Evolutionary conservation across 2,113 vertebrate species (phyloP), one percentile per base, ranked within the genome.

Genomic region (Jaculus jaculus): DNA sequence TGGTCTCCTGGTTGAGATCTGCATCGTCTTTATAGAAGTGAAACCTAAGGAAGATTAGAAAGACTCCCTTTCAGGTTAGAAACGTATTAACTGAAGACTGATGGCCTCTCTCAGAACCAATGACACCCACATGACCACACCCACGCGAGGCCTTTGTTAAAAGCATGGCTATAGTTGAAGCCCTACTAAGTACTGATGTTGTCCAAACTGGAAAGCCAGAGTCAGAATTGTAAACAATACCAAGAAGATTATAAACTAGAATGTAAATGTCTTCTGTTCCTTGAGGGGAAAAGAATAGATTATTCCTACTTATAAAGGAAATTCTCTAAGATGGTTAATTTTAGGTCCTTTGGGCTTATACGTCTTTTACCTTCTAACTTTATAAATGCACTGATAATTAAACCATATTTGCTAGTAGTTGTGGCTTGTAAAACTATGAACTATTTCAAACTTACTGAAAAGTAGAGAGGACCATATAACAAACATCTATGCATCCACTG

Each of bases 11-110:
- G 13, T 71, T 94, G 85, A 90, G 71, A 61, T 42, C 77, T 82
- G 60, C 73, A n/a, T 72, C 71, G 34, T 88, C 80, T 95, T 92
- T 94, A 75, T 58, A 93, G 95, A 97, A 97, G 92, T 96, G 93
- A 96, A 96, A 96, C 95, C 89, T 2, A 54, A 54, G 15, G 0
- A 94, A 91, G 58, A 82, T 92, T 69, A 77, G n/a, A 94, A 92
- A 95, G 82, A 80, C n/a, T 93, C 73, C 84, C 20, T 42, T 94
- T 92, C 4, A 4, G 60, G 10, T 84, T 89, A 96, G 93, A 96
- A 96, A 77, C 47, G 72, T 80, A 73, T 91, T 63, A 90, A 93
- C 63, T 91, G 71, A 88, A 69, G 90, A 60, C 71, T 21, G 26
- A 23, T 91, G 32, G 32, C 54, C 89, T 86, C 85, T 95, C 69